Evolutionary conservation across 2,888 invertebrate genomes (phyloP).

Genomic region (Cryptocheilus praepositus): DNA sequence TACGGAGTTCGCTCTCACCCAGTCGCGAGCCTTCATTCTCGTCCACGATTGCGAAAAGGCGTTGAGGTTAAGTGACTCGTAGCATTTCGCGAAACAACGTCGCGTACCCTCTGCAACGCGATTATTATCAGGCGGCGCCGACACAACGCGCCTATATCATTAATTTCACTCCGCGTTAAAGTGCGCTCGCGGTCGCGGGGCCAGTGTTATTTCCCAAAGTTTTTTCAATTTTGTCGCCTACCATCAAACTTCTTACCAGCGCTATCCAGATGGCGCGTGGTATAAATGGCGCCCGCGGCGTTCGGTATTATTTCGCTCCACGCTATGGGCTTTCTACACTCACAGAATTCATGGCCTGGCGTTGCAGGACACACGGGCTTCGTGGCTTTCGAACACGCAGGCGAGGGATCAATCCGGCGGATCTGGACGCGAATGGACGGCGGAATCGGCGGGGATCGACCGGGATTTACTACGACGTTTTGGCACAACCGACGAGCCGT

Average conservation of each 20-base stretch:
- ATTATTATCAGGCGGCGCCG: no score
- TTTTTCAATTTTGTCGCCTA: slow-evolving; percentile 56
- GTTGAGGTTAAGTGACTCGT: slow-evolving; percentile 44
- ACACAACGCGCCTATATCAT: slow-evolving; percentile 6
- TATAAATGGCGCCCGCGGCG: slow-evolving; percentile 57
- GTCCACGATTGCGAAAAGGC: no score
- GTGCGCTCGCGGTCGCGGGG: no score
- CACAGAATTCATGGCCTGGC: slow-evolving; percentile 53
- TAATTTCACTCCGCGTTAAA: slow-evolving; percentile 30
- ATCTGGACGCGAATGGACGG: slow-evolving; percentile 32
- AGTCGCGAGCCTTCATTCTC: no score
- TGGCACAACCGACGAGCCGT: slow-evolving; percentile 10
- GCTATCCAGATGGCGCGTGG: slow-evolving; percentile 66
- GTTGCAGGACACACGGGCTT: slow-evolving; percentile 13
- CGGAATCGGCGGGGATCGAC: slow-evolving; percentile 5
- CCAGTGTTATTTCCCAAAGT: slow-evolving; percentile 55
- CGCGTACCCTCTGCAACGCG: no score
- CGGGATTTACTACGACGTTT: slow-evolving; percentile 23
- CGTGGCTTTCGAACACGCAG: slow-evolving; percentile 38
- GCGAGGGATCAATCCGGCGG: slow-evolving; percentile 17
- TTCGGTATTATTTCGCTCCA: slow-evolving; percentile 52
- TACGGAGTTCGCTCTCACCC: no score
- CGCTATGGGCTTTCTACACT: slow-evolving; percentile 57
- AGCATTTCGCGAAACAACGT: slow-evolving; percentile 6
- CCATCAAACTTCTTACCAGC: slow-evolving; percentile 52